Evolutionary conservation across 2,888 invertebrate genomes (phyloP).

Genomic region (Tribolium freemani): DNA sequence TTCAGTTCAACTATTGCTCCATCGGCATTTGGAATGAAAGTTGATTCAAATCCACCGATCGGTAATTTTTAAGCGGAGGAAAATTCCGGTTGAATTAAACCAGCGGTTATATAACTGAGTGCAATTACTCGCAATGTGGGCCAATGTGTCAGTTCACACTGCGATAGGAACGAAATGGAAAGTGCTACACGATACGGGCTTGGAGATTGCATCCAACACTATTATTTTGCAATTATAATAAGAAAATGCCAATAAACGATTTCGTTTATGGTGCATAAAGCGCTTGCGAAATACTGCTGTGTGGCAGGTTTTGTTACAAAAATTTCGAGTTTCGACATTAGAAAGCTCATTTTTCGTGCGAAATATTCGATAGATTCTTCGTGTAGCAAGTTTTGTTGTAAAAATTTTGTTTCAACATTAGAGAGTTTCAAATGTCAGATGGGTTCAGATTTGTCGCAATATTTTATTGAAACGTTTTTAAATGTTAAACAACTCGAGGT

Average conservation of each 20-base stretch:
- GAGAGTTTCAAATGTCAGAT: not conserved
- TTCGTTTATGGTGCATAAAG: slow-evolving; percentile 26
- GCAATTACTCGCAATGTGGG: slow-evolving; percentile 43
- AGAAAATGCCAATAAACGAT: slow-evolving; percentile 19
- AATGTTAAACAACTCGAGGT: slow-evolving; percentile 13
- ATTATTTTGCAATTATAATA: slow-evolving; percentile 25
- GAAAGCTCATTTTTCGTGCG: slow-evolving; percentile 24
- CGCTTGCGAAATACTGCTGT: slow-evolving; percentile 27
- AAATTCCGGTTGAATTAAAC: slow-evolving; percentile 32
- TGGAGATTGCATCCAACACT: slow-evolving; percentile 17
- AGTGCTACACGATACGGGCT: slow-evolving; percentile 41
- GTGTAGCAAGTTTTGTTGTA: not conserved
- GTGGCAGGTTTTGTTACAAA: slow-evolving; percentile 30
- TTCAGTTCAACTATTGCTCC: slow-evolving; percentile 1
- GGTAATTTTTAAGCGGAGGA: slow-evolving; percentile 13
- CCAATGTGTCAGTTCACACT: slow-evolving; percentile 43
- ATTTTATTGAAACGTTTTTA: not conserved
- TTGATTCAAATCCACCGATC: not conserved
- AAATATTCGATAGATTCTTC: slow-evolving; percentile 5
- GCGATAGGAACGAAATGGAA: slow-evolving; percentile 47
- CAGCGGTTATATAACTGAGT: slow-evolving; percentile 26
- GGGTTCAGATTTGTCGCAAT: not conserved
- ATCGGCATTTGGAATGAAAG: slow-evolving; percentile 27
- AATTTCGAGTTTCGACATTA: slow-evolving; percentile 31
- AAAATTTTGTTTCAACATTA: not conserved